Evolutionary conservation across 1,140 invertebrate species (phyloP).

Genomic region (Drosophila triauraria): DNA sequence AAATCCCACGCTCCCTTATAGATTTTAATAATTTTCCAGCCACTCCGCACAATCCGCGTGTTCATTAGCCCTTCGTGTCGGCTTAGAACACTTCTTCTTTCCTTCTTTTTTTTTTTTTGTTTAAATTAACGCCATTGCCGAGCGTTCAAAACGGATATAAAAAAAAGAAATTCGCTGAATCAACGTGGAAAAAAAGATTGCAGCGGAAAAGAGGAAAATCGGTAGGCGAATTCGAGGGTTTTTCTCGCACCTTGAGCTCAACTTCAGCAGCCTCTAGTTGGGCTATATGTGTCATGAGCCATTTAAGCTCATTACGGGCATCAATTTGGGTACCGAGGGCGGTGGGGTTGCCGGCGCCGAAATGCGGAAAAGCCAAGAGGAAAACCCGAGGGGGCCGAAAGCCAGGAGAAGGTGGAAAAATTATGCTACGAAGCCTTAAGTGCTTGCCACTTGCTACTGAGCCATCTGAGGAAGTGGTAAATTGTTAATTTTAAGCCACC

Average conservation of each 20-base stretch:
- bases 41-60: not conserved
- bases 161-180: slow-evolving; percentile 10
- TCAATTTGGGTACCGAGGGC: slow-evolving; percentile 68
- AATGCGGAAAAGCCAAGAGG: slow-evolving; percentile 3
- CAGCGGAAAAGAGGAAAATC: not conserved
- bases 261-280: slow-evolving; percentile 24
- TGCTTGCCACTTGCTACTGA: slow-evolving; percentile 39
- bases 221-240: slow-evolving; percentile 33
- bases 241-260: slow-evolving; percentile 32
- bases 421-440: slow-evolving; percentile 44
- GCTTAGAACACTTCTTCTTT: not conserved
- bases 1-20: no score
- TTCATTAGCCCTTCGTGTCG: slow-evolving; percentile 15
- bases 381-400: slow-evolving; percentile 11
- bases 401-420: slow-evolving; percentile 25
- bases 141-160: not conserved
- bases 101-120: not conserved
- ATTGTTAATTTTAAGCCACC: slow-evolving; percentile 79
- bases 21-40: not conserved
- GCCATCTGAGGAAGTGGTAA: slow-evolving; percentile 71
- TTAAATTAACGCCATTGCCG: slow-evolving; percentile 10
- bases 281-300: slow-evolving; percentile 82
- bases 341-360: not conserved
- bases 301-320: slow-evolving; percentile 84
- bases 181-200: slow-evolving; percentile 10